Evolutionary conservation across 1,140 invertebrate species (phyloP), one percentile per base, ranked within the genome.

Genomic region (Drosophila melanogaster): DNA sequence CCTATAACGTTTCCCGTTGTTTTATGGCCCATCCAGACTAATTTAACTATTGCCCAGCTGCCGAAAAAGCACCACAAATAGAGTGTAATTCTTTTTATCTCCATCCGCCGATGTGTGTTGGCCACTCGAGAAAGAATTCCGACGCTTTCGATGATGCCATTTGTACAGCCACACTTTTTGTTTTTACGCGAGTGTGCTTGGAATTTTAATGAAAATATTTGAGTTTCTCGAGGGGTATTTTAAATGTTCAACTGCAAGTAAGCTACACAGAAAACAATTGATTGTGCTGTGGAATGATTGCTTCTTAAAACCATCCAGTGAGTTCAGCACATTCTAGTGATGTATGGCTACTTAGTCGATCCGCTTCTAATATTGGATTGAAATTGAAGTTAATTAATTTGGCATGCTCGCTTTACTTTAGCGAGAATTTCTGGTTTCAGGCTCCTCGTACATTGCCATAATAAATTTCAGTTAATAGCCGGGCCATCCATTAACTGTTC

Each of bases 401-500:
- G 44, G 40, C 44, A 30, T 17, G 43, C 54, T 35, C 49, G 46
- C 57, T 56, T 81, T 66, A 49, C 67, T 58, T 30, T 71, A 47
- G 43, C 49, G 43, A 46, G 30, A 10, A 44, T 72, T 76, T 58
- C 43, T 49, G 43, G 37, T 58, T 49, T 53, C 11, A 54, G 40
- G 19, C 50, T 58, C 15, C 50, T 53, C 53, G 65, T 79, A 81
- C 7, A 30, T 89, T 70, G 72, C 72, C 35, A 55, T 62, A 67
- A 89, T 89, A 89, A 89, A 89, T 89, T 84, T 72, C 60, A 77
- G 66, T 80, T 89, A 74, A 87, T 75, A 75, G 64, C 80, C 50
- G 55, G 26, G 11, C 60, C 69, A 65, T 65, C 65, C 49, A 74
- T 80, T 89, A 84, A 89, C 77, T 79, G 67, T 66, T 76, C 49